These are phyloP conservation scores for Tapirus indicus DNA, from an alignment of 2,797 vertebrate species.

Conservation along the genomic window DNA sequence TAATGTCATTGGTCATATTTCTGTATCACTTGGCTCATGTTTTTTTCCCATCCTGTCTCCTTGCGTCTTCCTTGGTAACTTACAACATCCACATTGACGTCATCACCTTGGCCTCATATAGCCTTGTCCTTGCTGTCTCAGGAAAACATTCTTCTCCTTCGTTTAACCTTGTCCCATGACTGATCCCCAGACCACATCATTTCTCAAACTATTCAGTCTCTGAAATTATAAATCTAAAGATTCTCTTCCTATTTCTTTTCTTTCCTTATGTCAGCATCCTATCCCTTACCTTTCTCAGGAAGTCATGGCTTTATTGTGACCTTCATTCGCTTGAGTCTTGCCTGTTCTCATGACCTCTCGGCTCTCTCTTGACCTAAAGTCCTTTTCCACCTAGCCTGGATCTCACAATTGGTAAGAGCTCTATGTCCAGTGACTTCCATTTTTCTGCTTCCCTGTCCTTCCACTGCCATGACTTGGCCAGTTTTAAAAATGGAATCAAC, in stretches of 20 bases:
- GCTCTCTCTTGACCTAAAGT: background rate
- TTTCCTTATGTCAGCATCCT: background rate
- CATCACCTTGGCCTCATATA: rapidly evolving
- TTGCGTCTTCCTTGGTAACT: background rate
- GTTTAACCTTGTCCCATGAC: background rate
- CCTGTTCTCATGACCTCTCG: background rate
- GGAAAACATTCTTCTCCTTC: background rate
- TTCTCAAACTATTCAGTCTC: background rate
- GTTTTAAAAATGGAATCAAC: background rate
- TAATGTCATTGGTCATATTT: background rate
- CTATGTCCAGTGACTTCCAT: background rate
- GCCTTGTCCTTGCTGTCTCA: background rate
- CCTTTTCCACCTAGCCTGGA: rapidly evolving
- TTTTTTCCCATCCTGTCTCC: background rate
- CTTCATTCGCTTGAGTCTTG: background rate
- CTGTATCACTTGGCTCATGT: background rate
- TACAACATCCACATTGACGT: rapidly evolving
- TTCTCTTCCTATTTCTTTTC: background rate
- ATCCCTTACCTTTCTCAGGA: background rate
- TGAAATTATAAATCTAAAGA: background rate
- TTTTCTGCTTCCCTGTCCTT: background rate
- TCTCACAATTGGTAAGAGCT: background rate
- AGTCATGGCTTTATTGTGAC: background rate
- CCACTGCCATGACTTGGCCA: background rate
- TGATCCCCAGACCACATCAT: too few species aligned